These are phyloP conservation scores for Ichneumon xanthorius DNA, from an alignment of 2,888 invertebrate species.

Conservation along the genomic window DNA sequence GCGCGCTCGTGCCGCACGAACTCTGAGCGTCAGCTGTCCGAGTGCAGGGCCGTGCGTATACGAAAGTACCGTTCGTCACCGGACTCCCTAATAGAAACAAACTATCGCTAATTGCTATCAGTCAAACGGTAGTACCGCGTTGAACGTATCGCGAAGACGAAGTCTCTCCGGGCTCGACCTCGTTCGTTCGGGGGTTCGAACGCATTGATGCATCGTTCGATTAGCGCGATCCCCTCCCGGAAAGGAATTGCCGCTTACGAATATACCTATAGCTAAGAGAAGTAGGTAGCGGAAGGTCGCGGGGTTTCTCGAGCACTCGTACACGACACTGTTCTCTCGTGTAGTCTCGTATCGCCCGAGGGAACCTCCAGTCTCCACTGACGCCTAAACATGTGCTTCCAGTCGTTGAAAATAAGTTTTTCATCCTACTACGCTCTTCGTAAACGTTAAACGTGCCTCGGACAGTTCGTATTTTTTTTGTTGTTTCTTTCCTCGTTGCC, in stretches of 20 bases:
- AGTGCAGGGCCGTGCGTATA: constrained; percentile 60
- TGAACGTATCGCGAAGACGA: neutral
- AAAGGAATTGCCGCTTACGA: neutral
- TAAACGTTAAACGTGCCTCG: constrained; percentile 58
- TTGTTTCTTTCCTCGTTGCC: too few species aligned
- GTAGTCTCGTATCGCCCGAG: constrained; percentile 37
- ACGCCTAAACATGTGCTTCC: constrained; percentile 66
- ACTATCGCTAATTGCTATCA: constrained; percentile 42
- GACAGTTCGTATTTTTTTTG: constrained; percentile 19
- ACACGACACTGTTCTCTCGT: constrained; percentile 35
- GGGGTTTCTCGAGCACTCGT: constrained; percentile 5
- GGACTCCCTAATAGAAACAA: constrained; percentile 46
- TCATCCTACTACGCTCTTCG: constrained; percentile 42
- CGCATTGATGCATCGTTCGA: constrained; percentile 9
- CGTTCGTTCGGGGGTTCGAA: neutral
- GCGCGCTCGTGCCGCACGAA: constrained; percentile 7
- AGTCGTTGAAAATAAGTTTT: constrained; percentile 60
- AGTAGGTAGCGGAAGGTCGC: constrained; percentile 3
- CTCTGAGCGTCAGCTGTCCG: constrained; percentile 60
- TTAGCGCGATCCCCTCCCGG: neutral
- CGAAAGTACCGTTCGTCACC: constrained; percentile 51
- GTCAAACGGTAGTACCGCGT: neutral
- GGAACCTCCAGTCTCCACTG: constrained; percentile 49
- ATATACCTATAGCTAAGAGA: neutral
- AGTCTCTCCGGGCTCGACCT: constrained; percentile 3